Evolutionary conservation across 2,113 vertebrate genomes (phyloP).

Genomic region (Hiodon alosoides): DNA sequence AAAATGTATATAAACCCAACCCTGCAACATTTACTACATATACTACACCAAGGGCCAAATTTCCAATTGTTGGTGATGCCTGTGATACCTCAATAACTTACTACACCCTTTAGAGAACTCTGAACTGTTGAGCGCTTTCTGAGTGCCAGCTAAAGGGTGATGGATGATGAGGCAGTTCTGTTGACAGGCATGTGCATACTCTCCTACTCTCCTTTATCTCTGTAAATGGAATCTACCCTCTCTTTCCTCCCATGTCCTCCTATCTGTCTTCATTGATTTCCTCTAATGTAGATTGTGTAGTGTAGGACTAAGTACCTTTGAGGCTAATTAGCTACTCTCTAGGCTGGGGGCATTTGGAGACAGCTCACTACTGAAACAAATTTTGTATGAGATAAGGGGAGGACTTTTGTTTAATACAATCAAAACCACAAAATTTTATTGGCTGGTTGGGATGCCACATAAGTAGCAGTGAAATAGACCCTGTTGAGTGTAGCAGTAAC

Average conservation of each 20-base stretch:
- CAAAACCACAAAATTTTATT: too few relatives aligned
- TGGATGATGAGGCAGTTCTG: not conserved
- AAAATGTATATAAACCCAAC: too few relatives aligned
- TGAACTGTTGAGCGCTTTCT: not conserved
- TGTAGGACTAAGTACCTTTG: conserved; percentile 20
- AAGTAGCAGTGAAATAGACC: too few relatives aligned
- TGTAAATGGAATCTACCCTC: conserved; percentile 9
- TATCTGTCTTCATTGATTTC: conserved; percentile 25
- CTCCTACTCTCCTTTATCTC: not conserved
- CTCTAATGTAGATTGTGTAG: conserved; percentile 18
- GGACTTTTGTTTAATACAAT: not conserved
- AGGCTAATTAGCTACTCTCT: conserved; percentile 21
- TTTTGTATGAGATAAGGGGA: not conserved
- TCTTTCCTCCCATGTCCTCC: not conserved
- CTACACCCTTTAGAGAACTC: not conserved
- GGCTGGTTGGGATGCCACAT: too few relatives aligned
- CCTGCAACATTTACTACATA: too few relatives aligned
- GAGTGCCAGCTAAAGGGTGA: not conserved
- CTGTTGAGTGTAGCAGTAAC: too few relatives aligned
- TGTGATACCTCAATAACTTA: too few relatives aligned
- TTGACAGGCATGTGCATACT: not conserved
- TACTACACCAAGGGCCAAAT: too few relatives aligned
- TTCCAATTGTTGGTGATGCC: too few relatives aligned
- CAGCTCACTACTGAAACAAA: conserved; percentile 1
- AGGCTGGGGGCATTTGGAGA: conserved; percentile 15